Conservation (phyloP, 2,888 invertebrate species). For the Drosophila nr. fundita region DNA sequence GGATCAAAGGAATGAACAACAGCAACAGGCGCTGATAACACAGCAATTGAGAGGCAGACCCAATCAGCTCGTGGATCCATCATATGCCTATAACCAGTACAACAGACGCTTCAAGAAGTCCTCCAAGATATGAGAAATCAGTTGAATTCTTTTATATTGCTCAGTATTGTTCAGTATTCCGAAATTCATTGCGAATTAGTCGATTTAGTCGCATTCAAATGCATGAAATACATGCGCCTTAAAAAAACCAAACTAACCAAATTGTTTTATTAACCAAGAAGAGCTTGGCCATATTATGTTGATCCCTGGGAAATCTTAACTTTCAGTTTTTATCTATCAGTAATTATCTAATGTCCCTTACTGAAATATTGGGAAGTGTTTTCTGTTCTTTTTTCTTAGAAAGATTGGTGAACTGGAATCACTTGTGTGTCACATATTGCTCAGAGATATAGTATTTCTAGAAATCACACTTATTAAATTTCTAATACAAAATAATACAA, state of each 20-base stretch:
- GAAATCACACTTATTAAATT: not conserved
- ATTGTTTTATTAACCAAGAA: conserved; percentile 2
- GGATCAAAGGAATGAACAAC: conserved; percentile 73
- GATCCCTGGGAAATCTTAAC: not conserved
- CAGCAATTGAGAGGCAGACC: conserved; percentile 83
- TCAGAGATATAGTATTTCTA: not conserved
- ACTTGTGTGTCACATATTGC: not conserved
- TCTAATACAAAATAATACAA: not conserved
- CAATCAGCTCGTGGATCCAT: conserved; percentile 83
- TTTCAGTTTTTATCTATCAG: not conserved
- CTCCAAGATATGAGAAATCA: conserved; percentile 48
- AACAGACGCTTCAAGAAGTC: conserved; percentile 83
- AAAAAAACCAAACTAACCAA: conserved; percentile 62
- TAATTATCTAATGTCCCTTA: not conserved
- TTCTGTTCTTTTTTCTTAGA: not conserved
- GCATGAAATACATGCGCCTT: conserved; percentile 82
- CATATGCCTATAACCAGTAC: conserved; percentile 83
- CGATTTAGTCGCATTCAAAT: conserved; percentile 69
- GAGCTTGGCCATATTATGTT: not conserved
- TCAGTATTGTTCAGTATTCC: conserved; percentile 17
- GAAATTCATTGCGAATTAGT: conserved; percentile 53
- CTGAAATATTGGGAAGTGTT: not conserved
- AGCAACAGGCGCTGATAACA: conserved; percentile 78
- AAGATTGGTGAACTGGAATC: not conserved
- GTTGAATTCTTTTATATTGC: conserved; percentile 17